These are phyloP conservation scores for Paramormyrops hopkinsi DNA, from an alignment of 2,797 vertebrate species.

Conservation along the genomic window DNA sequence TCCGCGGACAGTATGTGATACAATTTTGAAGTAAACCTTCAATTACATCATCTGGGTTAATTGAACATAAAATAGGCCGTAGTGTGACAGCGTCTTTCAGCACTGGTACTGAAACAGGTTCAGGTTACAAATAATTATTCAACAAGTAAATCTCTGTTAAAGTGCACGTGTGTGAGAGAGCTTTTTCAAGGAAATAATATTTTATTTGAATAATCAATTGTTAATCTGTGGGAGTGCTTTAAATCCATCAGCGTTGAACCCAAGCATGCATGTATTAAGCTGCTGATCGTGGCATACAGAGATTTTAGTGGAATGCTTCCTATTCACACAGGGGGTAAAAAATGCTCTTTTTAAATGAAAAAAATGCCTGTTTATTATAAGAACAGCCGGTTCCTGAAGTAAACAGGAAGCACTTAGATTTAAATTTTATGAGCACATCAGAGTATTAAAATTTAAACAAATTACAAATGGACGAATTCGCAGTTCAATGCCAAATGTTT, in stretches of 20 bases:
- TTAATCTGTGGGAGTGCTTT: constrained; percentile 5
- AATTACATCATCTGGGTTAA: background rate
- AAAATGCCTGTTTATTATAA: background rate
- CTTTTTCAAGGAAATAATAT: background rate
- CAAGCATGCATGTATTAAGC: background rate
- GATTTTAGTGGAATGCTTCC: background rate
- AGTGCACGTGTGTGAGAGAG: background rate
- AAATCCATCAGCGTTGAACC: background rate
- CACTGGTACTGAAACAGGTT: background rate
- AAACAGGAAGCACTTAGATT: background rate
- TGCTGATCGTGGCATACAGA: background rate
- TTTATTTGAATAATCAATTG: constrained; percentile 1
- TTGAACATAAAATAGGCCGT: background rate
- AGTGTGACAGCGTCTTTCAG: background rate
- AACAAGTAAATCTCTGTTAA: background rate
- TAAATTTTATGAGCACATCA: background rate
- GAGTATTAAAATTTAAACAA: background rate
- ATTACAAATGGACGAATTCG: background rate
- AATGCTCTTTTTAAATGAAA: background rate
- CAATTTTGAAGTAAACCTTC: background rate
- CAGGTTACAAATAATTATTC: background rate
- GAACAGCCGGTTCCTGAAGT: background rate
- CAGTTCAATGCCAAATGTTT: background rate
- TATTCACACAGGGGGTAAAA: background rate
- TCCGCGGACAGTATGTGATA: background rate